Percentiles rank a stretch among this genome's conserved stretches.
These are phyloP conservation scores for Cochlearius cochlearius DNA, from an alignment of 2,113 vertebrate species.

Conservation along the genomic window DNA sequence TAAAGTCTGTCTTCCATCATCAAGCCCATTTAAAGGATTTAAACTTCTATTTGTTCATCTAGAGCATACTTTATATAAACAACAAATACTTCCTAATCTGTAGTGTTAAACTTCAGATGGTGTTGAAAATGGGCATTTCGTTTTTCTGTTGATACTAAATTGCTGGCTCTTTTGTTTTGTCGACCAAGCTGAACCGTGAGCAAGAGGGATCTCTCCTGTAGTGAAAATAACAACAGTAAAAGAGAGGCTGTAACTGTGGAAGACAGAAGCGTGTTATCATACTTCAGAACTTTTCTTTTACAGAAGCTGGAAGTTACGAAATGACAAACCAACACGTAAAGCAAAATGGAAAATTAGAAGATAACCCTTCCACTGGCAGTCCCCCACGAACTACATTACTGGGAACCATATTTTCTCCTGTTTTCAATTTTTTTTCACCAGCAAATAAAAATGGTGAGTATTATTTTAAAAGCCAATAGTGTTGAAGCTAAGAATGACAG, in stretches of 20 bases:
- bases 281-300: background rate
- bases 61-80: background rate
- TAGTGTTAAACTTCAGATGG: fast-evolving
- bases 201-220: background rate
- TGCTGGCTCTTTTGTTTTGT: background rate
- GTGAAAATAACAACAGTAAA: background rate
- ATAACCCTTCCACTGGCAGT: slow-evolving; percentile 81
- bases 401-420: slow-evolving; percentile 97
- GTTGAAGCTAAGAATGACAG: background rate
- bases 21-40: background rate
- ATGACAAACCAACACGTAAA: slow-evolving; percentile 89
- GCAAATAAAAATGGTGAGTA: slow-evolving; percentile 94
- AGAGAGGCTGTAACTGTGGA: background rate
- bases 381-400: slow-evolving; percentile 91
- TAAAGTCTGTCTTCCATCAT: too few relatives aligned
- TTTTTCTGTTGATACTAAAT: background rate
- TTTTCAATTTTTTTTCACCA: slow-evolving; percentile 98
- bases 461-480: background rate
- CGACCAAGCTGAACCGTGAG: background rate
- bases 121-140: background rate
- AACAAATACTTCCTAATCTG: background rate
- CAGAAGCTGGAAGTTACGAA: slow-evolving; percentile 91
- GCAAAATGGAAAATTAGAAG: slow-evolving; percentile 92
- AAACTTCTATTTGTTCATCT: background rate
- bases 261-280: background rate